Conservation (phyloP, 2,797 vertebrate genomes). For the Momotus momota region DNA sequence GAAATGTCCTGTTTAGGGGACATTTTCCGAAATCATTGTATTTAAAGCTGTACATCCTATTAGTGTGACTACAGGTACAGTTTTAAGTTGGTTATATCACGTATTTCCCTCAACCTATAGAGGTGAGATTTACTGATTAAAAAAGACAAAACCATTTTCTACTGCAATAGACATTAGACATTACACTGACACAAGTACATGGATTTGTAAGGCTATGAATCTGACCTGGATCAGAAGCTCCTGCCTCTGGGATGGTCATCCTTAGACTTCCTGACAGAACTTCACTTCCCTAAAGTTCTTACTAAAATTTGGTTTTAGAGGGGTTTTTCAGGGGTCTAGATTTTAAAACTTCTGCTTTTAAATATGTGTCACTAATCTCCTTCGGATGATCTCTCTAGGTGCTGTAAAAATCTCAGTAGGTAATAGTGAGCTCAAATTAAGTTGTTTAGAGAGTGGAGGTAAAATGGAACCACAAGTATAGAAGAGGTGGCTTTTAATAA, state of each 20-base stretch:
- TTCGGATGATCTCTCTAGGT: neutral
- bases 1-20: neutral
- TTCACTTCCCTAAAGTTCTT: neutral
- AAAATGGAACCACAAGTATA: neutral
- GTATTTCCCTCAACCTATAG: neutral
- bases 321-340: neutral
- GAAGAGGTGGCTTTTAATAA: neutral
- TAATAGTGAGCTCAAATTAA: neutral
- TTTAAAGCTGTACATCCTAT: neutral
- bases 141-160: neutral
- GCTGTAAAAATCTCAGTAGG: neutral
- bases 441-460: neutral
- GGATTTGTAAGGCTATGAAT: neutral
- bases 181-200: neutral
- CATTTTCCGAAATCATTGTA: neutral
- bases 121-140: neutral
- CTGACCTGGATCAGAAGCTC: neutral
- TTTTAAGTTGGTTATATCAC: neutral
- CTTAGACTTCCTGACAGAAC: neutral
- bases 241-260: neutral
- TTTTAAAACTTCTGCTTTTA: neutral
- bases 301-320: neutral
- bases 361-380: neutral
- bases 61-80: neutral
- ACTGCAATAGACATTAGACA: accelerated